These are phyloP conservation scores for Sula dactylatra DNA, from an alignment of 2,113 vertebrate species.

Conservation along the genomic window DNA sequence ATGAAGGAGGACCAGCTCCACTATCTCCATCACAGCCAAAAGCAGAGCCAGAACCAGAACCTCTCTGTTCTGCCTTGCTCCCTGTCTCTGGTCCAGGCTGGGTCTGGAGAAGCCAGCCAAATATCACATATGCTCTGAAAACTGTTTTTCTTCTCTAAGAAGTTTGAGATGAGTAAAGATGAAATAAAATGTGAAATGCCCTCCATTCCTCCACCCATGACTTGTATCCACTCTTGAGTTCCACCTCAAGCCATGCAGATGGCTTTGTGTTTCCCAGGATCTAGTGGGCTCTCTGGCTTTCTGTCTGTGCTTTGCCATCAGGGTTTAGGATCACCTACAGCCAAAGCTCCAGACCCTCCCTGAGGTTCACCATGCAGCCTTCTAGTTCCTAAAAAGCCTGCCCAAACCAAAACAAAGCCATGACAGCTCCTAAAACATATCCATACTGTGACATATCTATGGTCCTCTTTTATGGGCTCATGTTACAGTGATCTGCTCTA, in stretches of 20 bases:
- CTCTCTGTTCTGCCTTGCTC: neutral
- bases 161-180: neutral
- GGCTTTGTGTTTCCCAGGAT: neutral
- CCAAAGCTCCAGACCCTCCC: neutral
- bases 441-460: neutral
- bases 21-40: neutral
- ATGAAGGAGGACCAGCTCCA: neutral
- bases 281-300: neutral
- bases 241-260: neutral
- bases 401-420: neutral
- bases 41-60: neutral
- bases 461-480: too few species aligned
- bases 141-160: neutral
- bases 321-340: neutral
- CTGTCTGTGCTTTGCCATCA: neutral
- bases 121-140: neutral
- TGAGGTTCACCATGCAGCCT: accelerated
- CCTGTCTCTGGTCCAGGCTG: neutral
- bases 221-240: neutral
- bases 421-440: accelerated
- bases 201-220: neutral
- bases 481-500: neutral
- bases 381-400: neutral
- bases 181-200: neutral
- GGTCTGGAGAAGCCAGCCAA: neutral